A percentile compares a stretch with the other conserved stretches of the same genome.
Evolutionary conservation across 1,140 invertebrate genomes (phyloP).

Genomic region (Cyrtorhinus lividipennis): DNA sequence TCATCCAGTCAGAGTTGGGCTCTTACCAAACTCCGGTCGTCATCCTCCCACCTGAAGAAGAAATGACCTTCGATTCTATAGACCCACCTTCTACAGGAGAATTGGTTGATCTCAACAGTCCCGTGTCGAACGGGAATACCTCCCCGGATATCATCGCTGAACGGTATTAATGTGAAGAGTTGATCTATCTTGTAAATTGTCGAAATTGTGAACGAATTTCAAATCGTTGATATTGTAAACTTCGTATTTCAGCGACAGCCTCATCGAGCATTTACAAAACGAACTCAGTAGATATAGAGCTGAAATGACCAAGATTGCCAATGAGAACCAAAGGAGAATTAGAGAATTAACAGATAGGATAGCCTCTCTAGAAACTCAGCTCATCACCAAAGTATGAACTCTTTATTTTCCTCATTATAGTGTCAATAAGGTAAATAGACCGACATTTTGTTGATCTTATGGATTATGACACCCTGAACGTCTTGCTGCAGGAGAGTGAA

Average conservation of each 20-base stretch:
- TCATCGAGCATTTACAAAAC: slow-evolving; percentile 69
- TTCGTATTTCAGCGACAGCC: slow-evolving; percentile 52
- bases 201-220: no score
- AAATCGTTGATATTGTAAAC: no score
- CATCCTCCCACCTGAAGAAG: slow-evolving; percentile 49
- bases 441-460: no score
- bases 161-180: no score
- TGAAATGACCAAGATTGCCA: slow-evolving; percentile 33
- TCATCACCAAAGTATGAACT: slow-evolving; percentile 39
- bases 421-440: no score
- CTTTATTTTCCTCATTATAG: no score
- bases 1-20: slow-evolving; percentile 79
- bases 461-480: no score
- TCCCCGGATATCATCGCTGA: slow-evolving; percentile 40
- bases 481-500: slow-evolving; percentile 41
- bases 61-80: slow-evolving; percentile 15
- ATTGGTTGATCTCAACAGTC: slow-evolving; percentile 31
- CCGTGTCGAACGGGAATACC: slow-evolving; percentile 36
- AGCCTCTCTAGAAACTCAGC: slow-evolving; percentile 36
- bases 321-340: slow-evolving; percentile 45
- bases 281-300: slow-evolving; percentile 50
- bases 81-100: slow-evolving; percentile 32
- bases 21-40: slow-evolving; percentile 90
- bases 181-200: no score
- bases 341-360: slow-evolving; percentile 41